These are phyloP conservation scores for Caenorhabditis latens DNA, from an alignment of 1,140 invertebrate genomes.

Conservation along the genomic window DNA sequence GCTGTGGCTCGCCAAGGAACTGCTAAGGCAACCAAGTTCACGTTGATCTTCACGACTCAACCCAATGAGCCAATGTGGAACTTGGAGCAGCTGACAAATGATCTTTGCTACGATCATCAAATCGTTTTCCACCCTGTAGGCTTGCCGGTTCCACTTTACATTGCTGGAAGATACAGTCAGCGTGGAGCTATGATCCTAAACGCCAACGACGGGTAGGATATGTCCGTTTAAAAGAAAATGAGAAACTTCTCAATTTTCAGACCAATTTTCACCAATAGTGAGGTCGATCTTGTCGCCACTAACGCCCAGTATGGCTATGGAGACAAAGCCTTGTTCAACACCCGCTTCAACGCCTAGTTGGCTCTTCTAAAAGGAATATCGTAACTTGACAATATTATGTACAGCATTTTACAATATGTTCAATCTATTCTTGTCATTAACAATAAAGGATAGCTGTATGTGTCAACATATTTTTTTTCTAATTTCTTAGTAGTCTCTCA, in stretches of 20 bases:
- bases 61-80: not conserved
- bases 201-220: not conserved
- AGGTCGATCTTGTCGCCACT: not conserved
- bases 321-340: not conserved
- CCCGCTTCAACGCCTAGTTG: not conserved
- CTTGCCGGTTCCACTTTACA: slow-evolving; percentile 55
- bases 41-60: slow-evolving; percentile 42
- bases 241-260: not conserved
- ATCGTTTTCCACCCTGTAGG: slow-evolving; percentile 57
- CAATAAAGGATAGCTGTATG: too few relatives aligned
- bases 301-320: not conserved
- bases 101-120: slow-evolving; percentile 59
- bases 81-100: slow-evolving; percentile 50
- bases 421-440: too few relatives aligned
- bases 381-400: not conserved
- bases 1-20: slow-evolving; percentile 62
- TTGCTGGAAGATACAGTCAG: slow-evolving; percentile 61
- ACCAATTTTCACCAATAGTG: not conserved
- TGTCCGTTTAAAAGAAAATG: not conserved
- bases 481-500: too few relatives aligned
- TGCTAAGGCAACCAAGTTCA: slow-evolving; percentile 55
- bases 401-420: too few relatives aligned
- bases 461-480: too few relatives aligned
- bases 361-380: not conserved
- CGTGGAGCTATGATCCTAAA: slow-evolving; percentile 50